phyloP scores from a whole-genome alignment of 2,113 vertebrate genomes.

The Dicrurus megarhynchus region DNA sequence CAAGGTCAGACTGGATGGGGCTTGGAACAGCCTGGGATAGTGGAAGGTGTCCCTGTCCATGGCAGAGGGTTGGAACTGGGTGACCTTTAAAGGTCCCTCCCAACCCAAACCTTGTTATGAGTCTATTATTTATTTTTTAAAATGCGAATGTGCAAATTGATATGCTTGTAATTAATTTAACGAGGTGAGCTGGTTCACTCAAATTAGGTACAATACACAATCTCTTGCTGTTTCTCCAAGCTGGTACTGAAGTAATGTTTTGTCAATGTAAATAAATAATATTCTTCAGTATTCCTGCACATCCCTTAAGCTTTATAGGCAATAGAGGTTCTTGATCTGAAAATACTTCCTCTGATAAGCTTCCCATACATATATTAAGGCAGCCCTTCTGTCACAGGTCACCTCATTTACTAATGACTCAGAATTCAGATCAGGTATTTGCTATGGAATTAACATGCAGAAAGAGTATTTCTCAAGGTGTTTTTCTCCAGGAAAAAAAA shows the following conservation, averaged over 20 bases:
- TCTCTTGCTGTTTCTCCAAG: neutral
- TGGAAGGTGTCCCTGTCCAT: neutral
- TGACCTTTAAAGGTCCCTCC: neutral
- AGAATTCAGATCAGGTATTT: constrained; percentile 65
- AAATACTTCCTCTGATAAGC: constrained; percentile 36
- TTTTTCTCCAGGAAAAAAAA: neutral
- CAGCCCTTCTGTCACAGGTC: constrained; percentile 59
- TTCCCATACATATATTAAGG: constrained; percentile 34
- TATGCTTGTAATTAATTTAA: neutral
- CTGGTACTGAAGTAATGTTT: neutral
- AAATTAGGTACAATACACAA: neutral
- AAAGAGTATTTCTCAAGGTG: constrained; percentile 39
- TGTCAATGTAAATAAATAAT: neutral
- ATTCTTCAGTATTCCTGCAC: constrained; percentile 33
- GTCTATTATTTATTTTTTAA: neutral
- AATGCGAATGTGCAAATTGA: neutral
- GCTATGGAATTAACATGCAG: constrained; percentile 54
- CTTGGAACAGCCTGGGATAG: accelerated
- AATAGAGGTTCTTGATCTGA: constrained; percentile 46
- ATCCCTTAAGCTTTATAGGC: constrained; percentile 13
- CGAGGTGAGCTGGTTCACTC: neutral
- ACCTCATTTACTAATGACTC: constrained; percentile 54
- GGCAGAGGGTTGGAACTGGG: neutral
- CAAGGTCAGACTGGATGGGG: neutral
- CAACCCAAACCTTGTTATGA: neutral